Evolutionary conservation across 2,888 invertebrate species (phyloP).

Genomic region (Steinernema hermaphroditum): DNA sequence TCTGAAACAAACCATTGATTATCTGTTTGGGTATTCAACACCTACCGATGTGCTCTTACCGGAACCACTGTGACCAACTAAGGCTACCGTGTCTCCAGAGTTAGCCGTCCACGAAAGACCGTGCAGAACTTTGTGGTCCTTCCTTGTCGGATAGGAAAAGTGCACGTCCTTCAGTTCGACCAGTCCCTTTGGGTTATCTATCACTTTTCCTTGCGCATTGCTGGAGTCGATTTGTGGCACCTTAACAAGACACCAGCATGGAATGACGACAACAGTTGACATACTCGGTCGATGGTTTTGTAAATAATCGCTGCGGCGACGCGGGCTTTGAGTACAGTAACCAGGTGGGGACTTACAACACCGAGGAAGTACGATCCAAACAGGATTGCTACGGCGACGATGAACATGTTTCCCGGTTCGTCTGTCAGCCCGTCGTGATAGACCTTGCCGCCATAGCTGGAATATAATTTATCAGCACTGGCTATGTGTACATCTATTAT

Average conservation of each 20-base stretch:
- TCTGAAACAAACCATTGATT: conserved; percentile 25
- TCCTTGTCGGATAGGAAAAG: conserved; percentile 34
- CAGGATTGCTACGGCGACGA: conserved; percentile 43
- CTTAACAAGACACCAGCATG: background rate
- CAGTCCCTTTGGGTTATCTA: conserved; percentile 21
- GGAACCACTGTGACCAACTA: conserved; percentile 54
- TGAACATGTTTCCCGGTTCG: conserved; percentile 17
- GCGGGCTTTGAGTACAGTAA: background rate
- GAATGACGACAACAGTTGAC: too few relatives aligned
- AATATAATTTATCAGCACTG: background rate
- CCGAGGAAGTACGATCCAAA: conserved; percentile 37
- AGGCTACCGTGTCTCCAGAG: conserved; percentile 48
- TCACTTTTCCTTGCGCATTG: conserved; percentile 40
- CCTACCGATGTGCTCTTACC: conserved; percentile 56
- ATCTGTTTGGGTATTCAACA: background rate
- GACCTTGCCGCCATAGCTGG: background rate
- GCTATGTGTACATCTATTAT: too few relatives aligned
- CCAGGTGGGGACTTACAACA: background rate
- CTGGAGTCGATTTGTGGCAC: conserved; percentile 50
- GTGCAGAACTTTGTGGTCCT: conserved; percentile 23
- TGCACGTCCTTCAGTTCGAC: conserved; percentile 27
- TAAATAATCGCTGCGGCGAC: conserved; percentile 3
- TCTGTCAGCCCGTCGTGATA: background rate
- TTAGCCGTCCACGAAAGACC: conserved; percentile 39
- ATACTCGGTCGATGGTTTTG: conserved; percentile 10